These are phyloP conservation scores for Caenorhabditis brenneri DNA, from an alignment of 1,140 invertebrate species.

Conservation along the genomic window DNA sequence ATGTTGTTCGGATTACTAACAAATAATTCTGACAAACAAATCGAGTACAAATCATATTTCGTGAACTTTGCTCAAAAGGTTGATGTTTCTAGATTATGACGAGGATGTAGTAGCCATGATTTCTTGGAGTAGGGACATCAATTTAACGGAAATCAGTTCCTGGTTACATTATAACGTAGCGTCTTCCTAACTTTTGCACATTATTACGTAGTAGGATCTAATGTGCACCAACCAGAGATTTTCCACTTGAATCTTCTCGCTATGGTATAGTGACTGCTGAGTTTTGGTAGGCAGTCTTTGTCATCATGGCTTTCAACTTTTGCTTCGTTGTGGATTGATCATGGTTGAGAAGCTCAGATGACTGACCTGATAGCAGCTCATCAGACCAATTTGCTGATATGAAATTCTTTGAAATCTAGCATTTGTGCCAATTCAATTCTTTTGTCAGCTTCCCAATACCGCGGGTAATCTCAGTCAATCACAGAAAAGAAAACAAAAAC, in stretches of 20 bases:
- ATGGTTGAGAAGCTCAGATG: background rate
- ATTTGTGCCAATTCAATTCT: background rate
- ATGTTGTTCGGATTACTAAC: background rate
- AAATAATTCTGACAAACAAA: background rate
- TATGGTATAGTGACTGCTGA: background rate
- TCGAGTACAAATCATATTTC: background rate
- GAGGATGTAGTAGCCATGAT: background rate
- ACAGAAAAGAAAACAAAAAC: background rate
- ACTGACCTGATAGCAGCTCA: background rate
- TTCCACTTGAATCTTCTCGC: slow-evolving; percentile 16
- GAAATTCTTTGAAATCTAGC: background rate
- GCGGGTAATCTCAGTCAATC: slow-evolving; percentile 4
- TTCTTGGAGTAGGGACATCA: background rate
- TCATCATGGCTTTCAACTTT: background rate
- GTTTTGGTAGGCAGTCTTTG: background rate
- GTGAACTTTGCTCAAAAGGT: slow-evolving; percentile 1
- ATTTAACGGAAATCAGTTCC: background rate
- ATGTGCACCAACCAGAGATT: background rate
- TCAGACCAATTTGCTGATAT: background rate
- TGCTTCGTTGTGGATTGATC: background rate
- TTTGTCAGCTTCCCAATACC: background rate
- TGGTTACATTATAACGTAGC: background rate
- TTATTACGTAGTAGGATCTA: slow-evolving; percentile 5
- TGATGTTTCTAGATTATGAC: background rate
- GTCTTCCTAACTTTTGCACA: background rate